phyloP scores from a whole-genome alignment of 2,888 invertebrate genomes.

The Conops quadrifasciatus region DNA sequence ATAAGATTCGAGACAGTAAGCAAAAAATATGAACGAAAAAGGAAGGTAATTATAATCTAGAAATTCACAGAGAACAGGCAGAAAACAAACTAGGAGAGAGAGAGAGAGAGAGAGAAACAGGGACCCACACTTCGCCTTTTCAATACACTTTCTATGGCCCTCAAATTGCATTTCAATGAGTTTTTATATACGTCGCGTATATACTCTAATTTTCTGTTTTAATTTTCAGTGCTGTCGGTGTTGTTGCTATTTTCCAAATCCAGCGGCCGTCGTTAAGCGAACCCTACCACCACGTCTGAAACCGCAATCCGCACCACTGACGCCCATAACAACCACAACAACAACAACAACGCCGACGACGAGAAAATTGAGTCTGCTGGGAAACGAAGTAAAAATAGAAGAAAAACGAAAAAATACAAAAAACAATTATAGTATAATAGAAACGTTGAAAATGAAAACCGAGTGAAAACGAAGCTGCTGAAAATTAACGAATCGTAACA shows the following conservation, averaged over 20 bases:
- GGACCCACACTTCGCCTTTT: neutral
- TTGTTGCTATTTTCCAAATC: neutral
- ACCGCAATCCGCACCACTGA: too few relatives aligned
- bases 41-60: conserved; percentile 10
- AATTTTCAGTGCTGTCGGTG: too few relatives aligned
- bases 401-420: conserved; percentile 23
- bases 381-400: neutral
- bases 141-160: neutral
- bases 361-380: neutral
- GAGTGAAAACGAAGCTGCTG: conserved; percentile 30
- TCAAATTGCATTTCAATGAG: neutral
- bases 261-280: neutral
- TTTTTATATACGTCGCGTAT: too few relatives aligned
- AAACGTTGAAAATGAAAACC: conserved; percentile 13
- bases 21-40: conserved; percentile 6
- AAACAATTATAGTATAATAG: conserved; percentile 1
- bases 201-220: too few relatives aligned
- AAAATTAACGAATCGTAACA: conserved; percentile 23
- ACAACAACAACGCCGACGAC: neutral
- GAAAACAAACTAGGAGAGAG: conserved; percentile 27
- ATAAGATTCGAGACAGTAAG: conserved; percentile 28
- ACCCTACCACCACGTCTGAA: too few relatives aligned
- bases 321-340: neutral
- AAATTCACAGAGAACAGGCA: conserved; percentile 2
- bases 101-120: conserved; percentile 1